phyloP scores from a whole-genome alignment of 2,113 vertebrate species.

The Lates calcarifer region DNA sequence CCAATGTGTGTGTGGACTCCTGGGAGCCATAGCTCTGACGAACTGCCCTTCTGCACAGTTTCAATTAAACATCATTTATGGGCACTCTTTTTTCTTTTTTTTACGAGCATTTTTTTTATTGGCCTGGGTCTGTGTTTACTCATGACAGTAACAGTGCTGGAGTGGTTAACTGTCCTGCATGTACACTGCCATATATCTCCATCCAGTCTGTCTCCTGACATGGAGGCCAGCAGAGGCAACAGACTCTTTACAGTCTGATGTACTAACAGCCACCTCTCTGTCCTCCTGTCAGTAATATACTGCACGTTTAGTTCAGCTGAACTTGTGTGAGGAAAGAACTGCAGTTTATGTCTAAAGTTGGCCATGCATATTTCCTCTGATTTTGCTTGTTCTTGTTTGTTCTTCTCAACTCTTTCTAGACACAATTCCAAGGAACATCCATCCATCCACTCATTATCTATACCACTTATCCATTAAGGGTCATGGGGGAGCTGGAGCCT shows the following conservation, averaged over 20 bases:
- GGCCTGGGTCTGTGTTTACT: conserved; percentile 68
- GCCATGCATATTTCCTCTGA: conserved; percentile 2
- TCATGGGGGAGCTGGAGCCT: too few relatives aligned
- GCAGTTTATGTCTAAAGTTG: conserved; percentile 23
- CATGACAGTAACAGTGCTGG: conserved; percentile 70
- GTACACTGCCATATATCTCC: conserved; percentile 66
- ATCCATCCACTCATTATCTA: too few relatives aligned
- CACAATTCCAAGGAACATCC: neutral
- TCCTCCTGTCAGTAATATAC: conserved; percentile 53
- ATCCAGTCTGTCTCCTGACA: conserved; percentile 62
- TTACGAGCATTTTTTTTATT: conserved; percentile 80
- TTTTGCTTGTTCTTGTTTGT: conserved; percentile 24
- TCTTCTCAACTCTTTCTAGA: neutral
- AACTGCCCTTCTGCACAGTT: conserved; percentile 76
- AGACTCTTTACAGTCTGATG: conserved; percentile 27
- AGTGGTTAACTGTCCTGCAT: conserved; percentile 54
- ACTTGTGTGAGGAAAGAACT: conserved; percentile 5
- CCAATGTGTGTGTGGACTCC: conserved; percentile 36
- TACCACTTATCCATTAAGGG: too few relatives aligned
- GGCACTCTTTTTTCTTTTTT: conserved; percentile 57
- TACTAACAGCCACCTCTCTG: conserved; percentile 27
- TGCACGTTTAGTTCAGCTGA: conserved; percentile 13
- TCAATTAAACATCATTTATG: conserved; percentile 83
- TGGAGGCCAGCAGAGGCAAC: conserved; percentile 12
- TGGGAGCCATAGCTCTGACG: conserved; percentile 58